Evolutionary conservation across 2,797 vertebrate genomes (phyloP), one percentile per base, ranked within the genome.

Genomic region (Potorous gilbertii): DNA sequence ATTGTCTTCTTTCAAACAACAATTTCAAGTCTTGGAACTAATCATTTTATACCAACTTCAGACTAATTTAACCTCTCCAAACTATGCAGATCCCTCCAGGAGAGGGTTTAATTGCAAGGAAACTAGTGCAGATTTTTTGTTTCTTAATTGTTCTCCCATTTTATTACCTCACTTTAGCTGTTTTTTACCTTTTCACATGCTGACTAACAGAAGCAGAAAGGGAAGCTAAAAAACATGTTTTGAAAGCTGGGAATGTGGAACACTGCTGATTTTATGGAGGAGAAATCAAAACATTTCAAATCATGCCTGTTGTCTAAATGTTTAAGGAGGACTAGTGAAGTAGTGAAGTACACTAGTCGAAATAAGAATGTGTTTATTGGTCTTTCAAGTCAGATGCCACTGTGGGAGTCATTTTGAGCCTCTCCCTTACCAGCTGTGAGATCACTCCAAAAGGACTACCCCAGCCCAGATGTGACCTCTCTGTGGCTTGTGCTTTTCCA

Each of bases 51-150:
- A 94, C 28, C 74, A 97, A 94, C 4, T 89, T 66, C 97, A 96
- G 46, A 95, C 90, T 93, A 97, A 97, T 94, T 96, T 95, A 92
- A 59, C 91, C 56, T 98, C 93, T 50, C 96, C 96, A 95, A 97
- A 95, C 93, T 96, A 94, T 40, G 31, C 81, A 96, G 92, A 95
- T 31, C 94, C 93, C 66, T 5, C 62, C 62, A 95, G 90, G 94
- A 97, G 46, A 96, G 11, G 54, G 93, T 54, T 93, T 96, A 95
- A 96, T 96, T 95, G 56, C 95, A 55, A 94, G 59, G 46, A 96
- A 96, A 94, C 55, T 56, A 92, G 18, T 92, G 56, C 13, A 62
- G 40, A 52, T 95, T 93, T 94, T 94, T 95, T 28, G 52, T 54
- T 93, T 95, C 57, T 92, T 92, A 93, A 94, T 94, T 96, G 57